Percentiles rank a stretch among this genome's conserved stretches.
Evolutionary conservation across 2,113 vertebrate genomes (phyloP).

Genomic region (Ploceus nigricollis): DNA sequence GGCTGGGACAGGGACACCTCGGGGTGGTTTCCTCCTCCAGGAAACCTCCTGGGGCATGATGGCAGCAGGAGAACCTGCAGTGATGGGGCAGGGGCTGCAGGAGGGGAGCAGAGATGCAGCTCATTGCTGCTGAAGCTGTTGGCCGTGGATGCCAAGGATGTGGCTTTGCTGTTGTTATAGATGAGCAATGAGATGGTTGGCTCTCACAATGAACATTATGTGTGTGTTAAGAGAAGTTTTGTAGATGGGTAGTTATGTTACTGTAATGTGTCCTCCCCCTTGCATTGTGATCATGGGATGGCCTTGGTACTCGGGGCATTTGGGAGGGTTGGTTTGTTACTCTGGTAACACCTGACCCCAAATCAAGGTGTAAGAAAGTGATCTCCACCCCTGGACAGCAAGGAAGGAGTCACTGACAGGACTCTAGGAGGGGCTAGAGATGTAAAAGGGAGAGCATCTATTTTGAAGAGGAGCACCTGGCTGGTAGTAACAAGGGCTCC

Average conservation of each 20-base stretch:
- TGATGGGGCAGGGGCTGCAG: rapidly evolving
- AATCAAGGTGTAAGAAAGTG: not conserved
- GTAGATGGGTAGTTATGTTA: not conserved
- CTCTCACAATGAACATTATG: not conserved
- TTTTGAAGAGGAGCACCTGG: too few relatives aligned
- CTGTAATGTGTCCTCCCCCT: not conserved
- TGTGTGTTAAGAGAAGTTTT: not conserved
- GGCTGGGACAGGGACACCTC: not conserved
- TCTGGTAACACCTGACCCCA: too few relatives aligned
- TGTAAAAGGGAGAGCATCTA: too few relatives aligned
- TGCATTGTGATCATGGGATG: not conserved
- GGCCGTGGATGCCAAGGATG: rapidly evolving
- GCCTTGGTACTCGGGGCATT: not conserved
- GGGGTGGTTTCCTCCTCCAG: not conserved
- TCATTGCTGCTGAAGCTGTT: rapidly evolving
- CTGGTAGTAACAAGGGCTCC: too few relatives aligned
- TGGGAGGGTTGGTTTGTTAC: not conserved
- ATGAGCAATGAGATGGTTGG: not conserved
- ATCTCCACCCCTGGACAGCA: not conserved
- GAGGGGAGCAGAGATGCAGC: rapidly evolving
- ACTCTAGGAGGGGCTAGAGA: too few relatives aligned
- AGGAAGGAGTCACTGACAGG: not conserved
- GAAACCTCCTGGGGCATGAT: rapidly evolving
- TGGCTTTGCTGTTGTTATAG: not conserved
- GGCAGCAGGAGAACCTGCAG: not conserved